A percentile compares a stretch with the other conserved stretches of the same genome.
phyloP scores from a whole-genome alignment of 1,140 invertebrate species.

The Dendroctonus ponderosae region DNA sequence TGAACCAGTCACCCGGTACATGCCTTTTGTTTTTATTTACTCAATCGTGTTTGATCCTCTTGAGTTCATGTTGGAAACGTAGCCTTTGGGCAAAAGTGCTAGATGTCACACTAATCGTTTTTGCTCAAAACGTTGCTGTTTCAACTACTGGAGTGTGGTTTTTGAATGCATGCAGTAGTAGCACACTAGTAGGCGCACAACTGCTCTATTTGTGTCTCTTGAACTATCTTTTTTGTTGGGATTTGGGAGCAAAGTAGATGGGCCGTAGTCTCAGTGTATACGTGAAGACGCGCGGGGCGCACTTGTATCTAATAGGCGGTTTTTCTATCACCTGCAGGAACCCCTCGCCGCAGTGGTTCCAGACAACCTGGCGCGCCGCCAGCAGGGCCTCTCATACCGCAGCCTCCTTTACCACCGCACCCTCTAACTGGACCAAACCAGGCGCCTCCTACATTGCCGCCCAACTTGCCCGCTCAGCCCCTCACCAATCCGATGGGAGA shows the following conservation, averaged over 20 bases:
- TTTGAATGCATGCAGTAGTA: too few relatives aligned
- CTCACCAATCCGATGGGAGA: slow-evolving; percentile 36
- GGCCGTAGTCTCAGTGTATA: too few relatives aligned
- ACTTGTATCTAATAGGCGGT: too few relatives aligned
- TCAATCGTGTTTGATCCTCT: slow-evolving; percentile 22
- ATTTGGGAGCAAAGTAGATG: too few relatives aligned
- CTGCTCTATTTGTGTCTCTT: too few relatives aligned
- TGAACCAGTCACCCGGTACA: slow-evolving; percentile 60
- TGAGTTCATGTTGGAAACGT: background rate
- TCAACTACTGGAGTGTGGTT: too few relatives aligned
- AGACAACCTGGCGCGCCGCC: slow-evolving; percentile 23
- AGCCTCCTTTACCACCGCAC: slow-evolving; percentile 23
- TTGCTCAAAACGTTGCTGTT: too few relatives aligned
- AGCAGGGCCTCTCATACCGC: slow-evolving; percentile 12
- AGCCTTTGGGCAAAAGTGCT: too few relatives aligned
- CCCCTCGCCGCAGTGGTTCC: slow-evolving; percentile 43
- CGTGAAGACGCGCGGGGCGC: too few relatives aligned
- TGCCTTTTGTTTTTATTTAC: slow-evolving; percentile 45
- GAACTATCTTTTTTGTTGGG: too few relatives aligned
- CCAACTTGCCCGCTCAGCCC: slow-evolving; percentile 44
- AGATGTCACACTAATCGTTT: too few relatives aligned
- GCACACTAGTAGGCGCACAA: too few relatives aligned
- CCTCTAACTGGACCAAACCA: slow-evolving; percentile 7
- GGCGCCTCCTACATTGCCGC: slow-evolving; percentile 41
- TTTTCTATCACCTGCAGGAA: slow-evolving; percentile 2